Conservation (phyloP, 2,888 invertebrate species). For the Pardosa pseudoannulata region DNA sequence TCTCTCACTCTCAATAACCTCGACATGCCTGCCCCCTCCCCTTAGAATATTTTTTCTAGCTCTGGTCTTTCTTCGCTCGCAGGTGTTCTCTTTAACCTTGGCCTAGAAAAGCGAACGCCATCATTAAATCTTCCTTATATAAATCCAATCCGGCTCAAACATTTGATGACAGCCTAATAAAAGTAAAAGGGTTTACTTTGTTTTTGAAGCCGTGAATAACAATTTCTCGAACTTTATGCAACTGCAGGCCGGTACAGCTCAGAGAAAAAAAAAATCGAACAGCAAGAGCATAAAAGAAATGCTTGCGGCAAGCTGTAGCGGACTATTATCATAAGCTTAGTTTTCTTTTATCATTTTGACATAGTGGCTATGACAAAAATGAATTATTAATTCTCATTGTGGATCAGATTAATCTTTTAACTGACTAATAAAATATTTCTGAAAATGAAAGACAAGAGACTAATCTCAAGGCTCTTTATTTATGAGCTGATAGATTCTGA, state of each 20-base stretch:
- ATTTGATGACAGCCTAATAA: not conserved
- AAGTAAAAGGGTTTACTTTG: conserved; percentile 11
- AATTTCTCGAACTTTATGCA: not conserved
- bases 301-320: too few relatives aligned
- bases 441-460: too few relatives aligned
- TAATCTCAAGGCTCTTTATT: too few relatives aligned
- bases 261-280: too few relatives aligned
- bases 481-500: too few relatives aligned
- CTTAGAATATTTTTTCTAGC: not conserved
- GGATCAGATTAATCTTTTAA: too few relatives aligned
- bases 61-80: conserved; percentile 33
- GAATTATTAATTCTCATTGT: too few relatives aligned
- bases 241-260: not conserved
- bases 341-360: too few relatives aligned
- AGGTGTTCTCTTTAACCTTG: conserved; percentile 64
- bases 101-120: conserved; percentile 63
- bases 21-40: conserved; percentile 35
- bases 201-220: not conserved
- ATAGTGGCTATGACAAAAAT: too few relatives aligned
- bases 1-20: conserved; percentile 47
- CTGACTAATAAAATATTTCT: too few relatives aligned
- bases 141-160: conserved; percentile 26
- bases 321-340: too few relatives aligned
- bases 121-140: conserved; percentile 69
- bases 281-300: too few relatives aligned